phyloP scores from a whole-genome alignment of 2,113 vertebrate species.

The Ageneiosus marmoratus region DNA sequence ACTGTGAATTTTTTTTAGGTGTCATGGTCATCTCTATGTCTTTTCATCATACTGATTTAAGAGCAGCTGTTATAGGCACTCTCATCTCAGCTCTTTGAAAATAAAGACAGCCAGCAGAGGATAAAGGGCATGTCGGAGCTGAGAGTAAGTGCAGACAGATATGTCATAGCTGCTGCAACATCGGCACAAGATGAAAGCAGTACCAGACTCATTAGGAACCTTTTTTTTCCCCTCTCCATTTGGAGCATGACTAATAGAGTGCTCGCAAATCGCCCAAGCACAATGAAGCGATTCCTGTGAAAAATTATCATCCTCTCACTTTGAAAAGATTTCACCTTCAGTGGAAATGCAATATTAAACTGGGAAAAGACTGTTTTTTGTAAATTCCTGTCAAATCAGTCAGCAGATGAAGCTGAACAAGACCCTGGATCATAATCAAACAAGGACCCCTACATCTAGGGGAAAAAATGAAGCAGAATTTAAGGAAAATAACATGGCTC shows the following conservation, averaged over 20 bases:
- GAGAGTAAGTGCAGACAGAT: constrained; percentile 39
- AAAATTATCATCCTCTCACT: constrained; percentile 40
- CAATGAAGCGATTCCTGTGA: constrained; percentile 46
- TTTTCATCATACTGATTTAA: constrained; percentile 42
- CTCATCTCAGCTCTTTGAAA: constrained; percentile 40
- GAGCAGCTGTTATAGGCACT: constrained; percentile 20
- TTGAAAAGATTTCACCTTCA: constrained; percentile 42
- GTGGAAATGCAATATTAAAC: constrained; percentile 34
- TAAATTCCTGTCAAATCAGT: constrained; percentile 40
- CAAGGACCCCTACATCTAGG: constrained; percentile 20
- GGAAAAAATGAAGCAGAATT: constrained; percentile 17
- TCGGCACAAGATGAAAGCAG: constrained; percentile 38
- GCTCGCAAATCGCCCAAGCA: constrained; percentile 39
- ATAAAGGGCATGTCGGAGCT: constrained; percentile 30
- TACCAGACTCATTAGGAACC: constrained; percentile 44
- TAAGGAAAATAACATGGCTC: constrained; percentile 12
- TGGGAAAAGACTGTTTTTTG: constrained; percentile 35
- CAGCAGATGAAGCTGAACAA: constrained; percentile 34
- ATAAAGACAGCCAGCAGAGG: constrained; percentile 23
- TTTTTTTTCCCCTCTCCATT: constrained; percentile 31
- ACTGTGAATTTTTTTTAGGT: constrained; percentile 15
- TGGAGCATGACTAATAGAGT: constrained; percentile 51
- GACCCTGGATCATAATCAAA: constrained; percentile 42
- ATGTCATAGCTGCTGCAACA: constrained; percentile 48
- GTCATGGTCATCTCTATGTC: constrained; percentile 7